phyloP scores from a whole-genome alignment of 2,888 invertebrate genomes.

The Mesodorylaimus sp. region DNA sequence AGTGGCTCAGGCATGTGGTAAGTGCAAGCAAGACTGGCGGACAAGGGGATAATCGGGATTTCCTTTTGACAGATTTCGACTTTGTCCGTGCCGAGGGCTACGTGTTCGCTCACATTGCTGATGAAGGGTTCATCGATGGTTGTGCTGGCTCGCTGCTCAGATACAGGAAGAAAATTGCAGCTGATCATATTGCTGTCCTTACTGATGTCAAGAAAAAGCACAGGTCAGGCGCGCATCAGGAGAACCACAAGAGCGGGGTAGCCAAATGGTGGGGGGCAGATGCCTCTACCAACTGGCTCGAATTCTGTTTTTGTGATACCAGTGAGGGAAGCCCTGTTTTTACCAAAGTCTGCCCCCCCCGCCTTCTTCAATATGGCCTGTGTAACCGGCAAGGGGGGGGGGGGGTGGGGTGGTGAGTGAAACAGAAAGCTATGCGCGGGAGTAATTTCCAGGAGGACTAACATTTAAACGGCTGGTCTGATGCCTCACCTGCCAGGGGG shows the following conservation, averaged over 20 bases:
- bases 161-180: conserved; percentile 48
- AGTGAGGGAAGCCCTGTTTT: too few relatives aligned
- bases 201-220: conserved; percentile 73
- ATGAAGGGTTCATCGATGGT: conserved; percentile 58
- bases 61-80: conserved; percentile 25
- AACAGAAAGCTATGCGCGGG: too few relatives aligned
- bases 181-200: conserved; percentile 48
- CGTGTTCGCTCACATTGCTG: conserved; percentile 56
- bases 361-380: too few relatives aligned
- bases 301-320: too few relatives aligned
- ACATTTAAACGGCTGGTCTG: too few relatives aligned
- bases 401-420: too few relatives aligned
- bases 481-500: too few relatives aligned
- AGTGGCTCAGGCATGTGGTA: conserved; percentile 48
- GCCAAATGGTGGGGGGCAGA: too few relatives aligned
- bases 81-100: conserved; percentile 60
- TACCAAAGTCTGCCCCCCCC: too few relatives aligned
- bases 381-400: too few relatives aligned
- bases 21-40: not conserved
- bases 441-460: too few relatives aligned
- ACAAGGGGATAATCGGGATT: not conserved
- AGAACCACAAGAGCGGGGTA: not conserved
- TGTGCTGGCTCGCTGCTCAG: conserved; percentile 52
- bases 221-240: conserved; percentile 36
- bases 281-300: too few relatives aligned